Base-by-base conservation (phyloP, 2,797 vertebrate species). In the Lithobates sylvaticus region DNA sequence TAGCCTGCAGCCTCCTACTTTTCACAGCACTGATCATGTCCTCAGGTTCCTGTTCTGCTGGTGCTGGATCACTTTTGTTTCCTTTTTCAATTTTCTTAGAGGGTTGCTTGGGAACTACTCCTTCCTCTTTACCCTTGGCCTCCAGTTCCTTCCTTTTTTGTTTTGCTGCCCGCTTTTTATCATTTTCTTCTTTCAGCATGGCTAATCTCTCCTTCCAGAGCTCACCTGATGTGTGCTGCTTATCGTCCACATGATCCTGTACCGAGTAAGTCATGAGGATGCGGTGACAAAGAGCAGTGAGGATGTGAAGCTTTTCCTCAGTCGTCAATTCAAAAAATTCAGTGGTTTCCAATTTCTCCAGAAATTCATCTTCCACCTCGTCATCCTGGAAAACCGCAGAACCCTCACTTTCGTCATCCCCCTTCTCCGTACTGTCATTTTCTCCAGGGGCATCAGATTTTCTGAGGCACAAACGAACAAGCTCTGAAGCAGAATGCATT, bases 181-280 rank as follows among this genome's bases (percentile, higher is more conserved):
- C 96, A 0, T 99, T 99, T 87, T 96, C 97, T 89, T 98, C 97
- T 90, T 99, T 99, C 71, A 99, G 88, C 73, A 97, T 92, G 0
- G 97, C 97, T 0, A 98, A 91, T 0, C 98, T 96, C 86, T 99
- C 98, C 91, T 97, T 98, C 97, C 97, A 99, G 44, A 99, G 90
- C 90, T 98, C 98, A 0, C 95, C 97, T 0, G 98, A 96, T 0
- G 93, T 93, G 74, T 98, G 97, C 88, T 98, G 98, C 89, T 95
- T 96, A n/a, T 95, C 91, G 10, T 99, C 98, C 39, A 99, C 96
- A 0, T 99, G 97, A 88, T 99, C 98, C 89, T 98, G 98, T 69
- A 99, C 96, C 0, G 98, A 99, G 89, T 99, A 99, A 0, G 98
- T 99, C 98, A 99, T 98, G 1, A 99, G 96, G 83, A 99, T 99